Conservation (phyloP, 2,797 vertebrate species). For the Labeo calbasu region DNA sequence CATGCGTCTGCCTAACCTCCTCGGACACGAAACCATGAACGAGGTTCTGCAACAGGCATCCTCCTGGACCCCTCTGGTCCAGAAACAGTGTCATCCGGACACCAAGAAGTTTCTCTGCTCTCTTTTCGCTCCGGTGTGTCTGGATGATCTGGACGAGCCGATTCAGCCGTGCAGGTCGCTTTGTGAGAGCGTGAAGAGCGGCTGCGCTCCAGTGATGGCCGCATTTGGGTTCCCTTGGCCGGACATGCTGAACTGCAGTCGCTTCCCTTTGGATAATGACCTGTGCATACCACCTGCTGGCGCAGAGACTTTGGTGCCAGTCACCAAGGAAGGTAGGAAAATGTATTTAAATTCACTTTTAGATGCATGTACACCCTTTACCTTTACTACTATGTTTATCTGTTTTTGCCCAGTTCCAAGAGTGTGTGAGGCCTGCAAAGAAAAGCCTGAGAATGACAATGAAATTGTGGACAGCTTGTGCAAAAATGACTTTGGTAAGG, state of each 20-base stretch:
- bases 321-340: slow-evolving; percentile 86
- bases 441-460: slow-evolving; percentile 91
- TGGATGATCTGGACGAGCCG: slow-evolving; percentile 93
- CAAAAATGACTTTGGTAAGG: slow-evolving; percentile 98
- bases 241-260: slow-evolving; percentile 92
- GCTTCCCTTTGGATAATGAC: slow-evolving; percentile 93
- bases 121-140: slow-evolving; percentile 94
- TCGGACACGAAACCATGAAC: slow-evolving; percentile 95
- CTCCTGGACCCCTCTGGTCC: slow-evolving; percentile 95
- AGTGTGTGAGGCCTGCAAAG: slow-evolving; percentile 96
- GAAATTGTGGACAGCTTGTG: slow-evolving; percentile 97
- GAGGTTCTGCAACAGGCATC: slow-evolving; percentile 95
- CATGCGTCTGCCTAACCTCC: slow-evolving; percentile 96
- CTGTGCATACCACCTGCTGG: slow-evolving; percentile 92
- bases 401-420: slow-evolving; percentile 83
- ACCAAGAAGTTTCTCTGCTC: slow-evolving; percentile 98
- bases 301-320: slow-evolving; percentile 80
- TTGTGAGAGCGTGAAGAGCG: slow-evolving; percentile 89
- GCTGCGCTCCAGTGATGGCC: slow-evolving; percentile 95
- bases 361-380: background rate
- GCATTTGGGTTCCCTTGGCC: slow-evolving; percentile 98
- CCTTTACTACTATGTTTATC: background rate
- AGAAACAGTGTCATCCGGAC: slow-evolving; percentile 95
- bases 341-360: background rate
- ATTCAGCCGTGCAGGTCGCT: slow-evolving; percentile 95